Conservation (phyloP, 2,113 vertebrate genomes). For the Ornithorhynchus anatinus region DNA sequence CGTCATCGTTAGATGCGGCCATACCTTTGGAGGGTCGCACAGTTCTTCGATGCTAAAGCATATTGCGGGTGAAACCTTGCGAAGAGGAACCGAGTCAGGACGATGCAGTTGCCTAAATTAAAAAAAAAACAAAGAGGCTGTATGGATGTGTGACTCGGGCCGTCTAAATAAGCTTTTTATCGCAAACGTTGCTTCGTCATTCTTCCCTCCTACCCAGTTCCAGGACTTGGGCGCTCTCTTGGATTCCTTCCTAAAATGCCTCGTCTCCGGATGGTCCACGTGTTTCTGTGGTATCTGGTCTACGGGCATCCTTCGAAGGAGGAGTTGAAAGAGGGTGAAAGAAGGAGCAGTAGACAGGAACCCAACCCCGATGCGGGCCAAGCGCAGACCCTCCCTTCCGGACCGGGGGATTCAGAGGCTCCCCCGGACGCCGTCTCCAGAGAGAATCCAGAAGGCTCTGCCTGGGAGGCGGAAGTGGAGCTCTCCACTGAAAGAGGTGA, state of each 20-base stretch:
- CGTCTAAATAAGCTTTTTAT: no score
- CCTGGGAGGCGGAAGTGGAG: constrained; percentile 59
- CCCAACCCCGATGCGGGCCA: neutral
- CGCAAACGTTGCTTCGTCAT: neutral
- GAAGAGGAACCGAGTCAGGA: no score
- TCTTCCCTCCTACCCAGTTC: constrained; percentile 71
- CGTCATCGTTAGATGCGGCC: no score
- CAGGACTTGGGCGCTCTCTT: constrained; percentile 84
- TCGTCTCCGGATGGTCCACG: constrained; percentile 83
- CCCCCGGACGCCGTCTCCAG: neutral
- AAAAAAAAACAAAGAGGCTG: no score
- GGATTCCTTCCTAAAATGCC: constrained; percentile 97
- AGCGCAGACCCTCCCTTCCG: neutral
- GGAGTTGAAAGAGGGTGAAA: constrained; percentile 33
- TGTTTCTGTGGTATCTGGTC: constrained; percentile 90
- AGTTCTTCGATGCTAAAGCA: no score
- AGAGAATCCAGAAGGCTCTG: constrained; percentile 4
- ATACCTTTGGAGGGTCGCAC: no score
- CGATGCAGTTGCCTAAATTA: no score
- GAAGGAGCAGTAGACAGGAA: constrained; percentile 6
- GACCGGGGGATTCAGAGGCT: constrained; percentile 21
- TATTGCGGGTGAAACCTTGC: no score
- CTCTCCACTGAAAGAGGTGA: constrained; percentile 60
- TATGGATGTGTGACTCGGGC: no score
- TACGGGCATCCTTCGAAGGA: constrained; percentile 80